Base-by-base conservation (phyloP, 1,140 invertebrate species). In the Arctopsyche grandis region DNA sequence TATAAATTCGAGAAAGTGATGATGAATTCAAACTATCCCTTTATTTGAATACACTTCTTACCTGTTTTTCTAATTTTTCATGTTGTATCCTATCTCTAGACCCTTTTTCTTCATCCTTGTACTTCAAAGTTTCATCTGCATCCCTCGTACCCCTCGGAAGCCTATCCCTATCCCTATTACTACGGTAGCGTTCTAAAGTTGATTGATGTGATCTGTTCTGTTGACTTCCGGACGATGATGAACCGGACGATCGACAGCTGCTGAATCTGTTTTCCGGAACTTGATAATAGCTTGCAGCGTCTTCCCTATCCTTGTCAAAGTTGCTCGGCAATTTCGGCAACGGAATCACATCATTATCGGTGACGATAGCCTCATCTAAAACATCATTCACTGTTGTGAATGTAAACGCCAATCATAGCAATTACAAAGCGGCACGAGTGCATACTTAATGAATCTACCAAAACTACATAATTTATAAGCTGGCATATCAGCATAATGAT, bases 331-430 rank as follows among this genome's bases (percentile, higher is more conserved):
- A 83, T 81, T 89, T 89, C 43, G 88, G 88, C n/a, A 89, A 82
- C n/a, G 88, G 88, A 16, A 89, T 89, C 22, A 89, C 87, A 56
- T 87, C 83, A 69, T 87, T 85, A 1, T 87, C 88, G 0, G 88
- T 89, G 3, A 89, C 85, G 29, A 89, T 85, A n/a, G 87, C 87
- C 44, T 89, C 88, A 81, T 89, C 88, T 89, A 85, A 69, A 82
- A 83, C 69, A 80, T 82, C 81, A 82, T 82, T 78, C 79, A 82
- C 81, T 82, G 66, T 60, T 63, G 81, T 77, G 81, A 82, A 82
- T 60, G 81, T 29, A 63, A 76, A 82, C 10, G n/a, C 21, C 24
- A 29, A 26, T 60, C 24, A 22, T 7, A 44, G 5, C 69, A 38
- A 77, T 69, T 77, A 69, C 22, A 76, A 66, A 66, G 63, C 63